phyloP scores from a whole-genome alignment of 2,888 invertebrate species.

The Acronicta aceris region DNA sequence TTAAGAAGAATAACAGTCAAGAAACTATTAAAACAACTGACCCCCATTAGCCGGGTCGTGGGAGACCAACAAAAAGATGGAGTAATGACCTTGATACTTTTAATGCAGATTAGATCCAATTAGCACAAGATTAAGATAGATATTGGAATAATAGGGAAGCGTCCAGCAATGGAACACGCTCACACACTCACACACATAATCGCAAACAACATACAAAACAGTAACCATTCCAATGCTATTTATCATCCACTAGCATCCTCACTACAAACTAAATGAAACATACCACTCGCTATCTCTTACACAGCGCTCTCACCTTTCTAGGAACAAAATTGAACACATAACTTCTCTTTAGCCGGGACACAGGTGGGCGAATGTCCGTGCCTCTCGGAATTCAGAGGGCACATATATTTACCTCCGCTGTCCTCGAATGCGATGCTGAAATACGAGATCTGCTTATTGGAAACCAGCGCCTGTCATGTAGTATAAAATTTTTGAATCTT shows the following conservation, averaged over 20 bases:
- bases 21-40: no score
- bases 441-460: conserved; percentile 55
- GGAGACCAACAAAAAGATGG: no score
- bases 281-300: conserved; percentile 27
- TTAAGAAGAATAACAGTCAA: no score
- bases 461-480: conserved; percentile 46
- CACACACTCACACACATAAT: no score
- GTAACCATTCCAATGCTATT: conserved; percentile 10
- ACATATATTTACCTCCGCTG: conserved; percentile 52
- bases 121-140: no score
- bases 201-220: neutral
- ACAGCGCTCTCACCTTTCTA: conserved; percentile 21
- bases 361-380: conserved; percentile 65
- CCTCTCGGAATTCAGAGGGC: conserved; percentile 56
- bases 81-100: no score
- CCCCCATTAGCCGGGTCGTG: no score
- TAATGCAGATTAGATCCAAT: no score
- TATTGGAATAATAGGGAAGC: no score
- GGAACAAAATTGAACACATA: conserved; percentile 75
- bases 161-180: no score
- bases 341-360: conserved; percentile 69
- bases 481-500: conserved; percentile 14
- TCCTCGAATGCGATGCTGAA: conserved; percentile 50
- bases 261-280: conserved; percentile 20
- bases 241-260: conserved; percentile 10